Conservation (phyloP, 2,888 invertebrate species). For the Ichneumoninae sp. region DNA sequence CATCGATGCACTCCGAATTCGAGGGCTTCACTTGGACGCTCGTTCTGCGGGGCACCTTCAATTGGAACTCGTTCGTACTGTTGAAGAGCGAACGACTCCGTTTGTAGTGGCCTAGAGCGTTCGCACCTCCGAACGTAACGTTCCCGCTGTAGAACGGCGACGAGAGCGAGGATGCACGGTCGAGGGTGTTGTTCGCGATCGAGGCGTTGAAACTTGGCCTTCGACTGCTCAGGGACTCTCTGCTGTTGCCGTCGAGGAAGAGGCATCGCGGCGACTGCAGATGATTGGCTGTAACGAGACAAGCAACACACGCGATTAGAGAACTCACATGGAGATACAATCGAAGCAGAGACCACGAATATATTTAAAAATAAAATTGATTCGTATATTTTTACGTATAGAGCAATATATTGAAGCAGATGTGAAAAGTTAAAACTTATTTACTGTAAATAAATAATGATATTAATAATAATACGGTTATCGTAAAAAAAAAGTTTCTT, state of each 20-base stretch:
- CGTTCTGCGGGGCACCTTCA: conserved; percentile 81
- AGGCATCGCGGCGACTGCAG: conserved; percentile 82
- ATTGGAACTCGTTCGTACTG: conserved; percentile 74
- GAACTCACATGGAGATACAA: not conserved
- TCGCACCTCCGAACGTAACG: conserved; percentile 91
- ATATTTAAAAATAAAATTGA: no score
- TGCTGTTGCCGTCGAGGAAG: conserved; percentile 82
- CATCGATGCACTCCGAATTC: conserved; percentile 79
- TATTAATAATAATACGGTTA: no score
- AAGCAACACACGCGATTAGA: not conserved
- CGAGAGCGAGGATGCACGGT: conserved; percentile 83
- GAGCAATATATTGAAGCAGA: no score
- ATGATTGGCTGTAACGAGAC: conserved; percentile 76
- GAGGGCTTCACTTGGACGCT: conserved; percentile 85
- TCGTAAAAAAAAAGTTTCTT: no score
- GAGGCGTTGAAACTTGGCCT: conserved; percentile 86
- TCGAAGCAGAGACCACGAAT: no score
- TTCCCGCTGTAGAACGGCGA: conserved; percentile 92
- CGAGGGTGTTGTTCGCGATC: conserved; percentile 84
- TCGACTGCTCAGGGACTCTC: conserved; percentile 85
- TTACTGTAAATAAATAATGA: no score
- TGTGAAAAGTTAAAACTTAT: no score
- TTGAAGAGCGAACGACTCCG: conserved; percentile 75
- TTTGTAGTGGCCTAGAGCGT: conserved; percentile 79
- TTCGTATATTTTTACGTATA: no score